Conservation (phyloP, 2,113 vertebrate species). For the Myotis lucifugus region DNA sequence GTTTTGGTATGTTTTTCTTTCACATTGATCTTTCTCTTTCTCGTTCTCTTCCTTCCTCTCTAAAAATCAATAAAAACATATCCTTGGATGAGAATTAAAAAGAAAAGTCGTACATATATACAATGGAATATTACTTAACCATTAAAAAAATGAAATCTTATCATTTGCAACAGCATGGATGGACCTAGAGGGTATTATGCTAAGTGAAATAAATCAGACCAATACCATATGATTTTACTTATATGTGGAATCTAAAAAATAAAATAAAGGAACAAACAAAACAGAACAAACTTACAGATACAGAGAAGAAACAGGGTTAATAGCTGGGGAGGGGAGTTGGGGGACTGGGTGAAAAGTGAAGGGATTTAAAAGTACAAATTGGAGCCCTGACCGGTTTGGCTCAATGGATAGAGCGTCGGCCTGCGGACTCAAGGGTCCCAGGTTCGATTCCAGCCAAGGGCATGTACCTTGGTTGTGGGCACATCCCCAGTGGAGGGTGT, state of each 20-base stretch:
- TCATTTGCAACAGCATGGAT: background rate
- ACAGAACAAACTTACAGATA: background rate
- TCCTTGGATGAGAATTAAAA: background rate
- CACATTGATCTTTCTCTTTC: background rate
- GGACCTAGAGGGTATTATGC: background rate
- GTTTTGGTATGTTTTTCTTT: background rate
- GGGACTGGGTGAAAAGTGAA: background rate
- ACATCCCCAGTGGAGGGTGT: too few relatives aligned
- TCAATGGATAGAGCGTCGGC: too few relatives aligned
- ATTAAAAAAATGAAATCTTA: background rate
- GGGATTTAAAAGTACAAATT: background rate
- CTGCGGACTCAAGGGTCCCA: too few relatives aligned
- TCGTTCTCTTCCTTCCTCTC: background rate
- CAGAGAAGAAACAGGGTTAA: background rate
- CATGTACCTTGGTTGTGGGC: too few relatives aligned
- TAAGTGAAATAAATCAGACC: background rate
- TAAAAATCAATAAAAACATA: background rate
- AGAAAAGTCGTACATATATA: background rate
- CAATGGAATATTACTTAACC: background rate
- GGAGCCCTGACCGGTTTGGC: too few relatives aligned
- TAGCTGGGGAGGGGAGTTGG: background rate
- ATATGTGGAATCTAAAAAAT: background rate
- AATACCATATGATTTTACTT: background rate
- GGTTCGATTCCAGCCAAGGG: too few relatives aligned
- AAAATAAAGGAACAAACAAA: background rate